Evolutionary conservation across 2,888 invertebrate species (phyloP).

Genomic region (Stenodera caucasica): DNA sequence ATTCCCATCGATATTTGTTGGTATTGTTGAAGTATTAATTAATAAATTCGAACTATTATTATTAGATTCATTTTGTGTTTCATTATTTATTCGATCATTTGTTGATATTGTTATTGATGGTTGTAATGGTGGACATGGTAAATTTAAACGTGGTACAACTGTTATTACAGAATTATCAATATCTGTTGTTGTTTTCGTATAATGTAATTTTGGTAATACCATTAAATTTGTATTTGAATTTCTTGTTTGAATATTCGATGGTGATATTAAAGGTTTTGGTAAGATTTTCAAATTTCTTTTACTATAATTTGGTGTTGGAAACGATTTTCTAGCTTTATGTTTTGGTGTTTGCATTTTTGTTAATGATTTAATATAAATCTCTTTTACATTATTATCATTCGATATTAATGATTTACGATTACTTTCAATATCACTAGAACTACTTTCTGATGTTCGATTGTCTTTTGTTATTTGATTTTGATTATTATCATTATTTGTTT

Average conservation of each 20-base stretch:
- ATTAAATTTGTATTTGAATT: constrained; percentile 6
- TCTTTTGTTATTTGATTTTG: background rate
- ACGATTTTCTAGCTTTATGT: constrained; percentile 49
- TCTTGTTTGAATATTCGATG: constrained; percentile 6
- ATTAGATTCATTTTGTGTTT: background rate
- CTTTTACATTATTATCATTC: constrained; percentile 24
- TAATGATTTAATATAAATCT: constrained; percentile 49
- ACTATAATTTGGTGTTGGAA: constrained; percentile 40
- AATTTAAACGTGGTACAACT: background rate
- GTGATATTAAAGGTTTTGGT: constrained; percentile 16
- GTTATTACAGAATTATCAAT: constrained; percentile 10
- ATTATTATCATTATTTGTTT: background rate
- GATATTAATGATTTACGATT: constrained; percentile 13
- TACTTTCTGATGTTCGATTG: constrained; percentile 3
- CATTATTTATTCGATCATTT: constrained; percentile 2
- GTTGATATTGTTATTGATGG: constrained; percentile 2
- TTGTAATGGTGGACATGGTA: constrained; percentile 9
- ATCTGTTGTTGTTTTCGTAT: constrained; percentile 14
- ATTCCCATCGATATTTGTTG: constrained; percentile 16
- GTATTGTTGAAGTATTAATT: constrained; percentile 8
- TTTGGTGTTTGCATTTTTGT: constrained; percentile 43
- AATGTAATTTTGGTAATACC: constrained; percentile 24
- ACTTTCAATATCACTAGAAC: constrained; percentile 16
- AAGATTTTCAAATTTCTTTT: constrained; percentile 23
- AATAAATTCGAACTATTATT: background rate